Percentiles rank a stretch among this genome's conserved stretches.
phyloP scores from a whole-genome alignment of 37 sponge, comb jelly and placozoan species.

The Haliclona indistincta region DNA sequence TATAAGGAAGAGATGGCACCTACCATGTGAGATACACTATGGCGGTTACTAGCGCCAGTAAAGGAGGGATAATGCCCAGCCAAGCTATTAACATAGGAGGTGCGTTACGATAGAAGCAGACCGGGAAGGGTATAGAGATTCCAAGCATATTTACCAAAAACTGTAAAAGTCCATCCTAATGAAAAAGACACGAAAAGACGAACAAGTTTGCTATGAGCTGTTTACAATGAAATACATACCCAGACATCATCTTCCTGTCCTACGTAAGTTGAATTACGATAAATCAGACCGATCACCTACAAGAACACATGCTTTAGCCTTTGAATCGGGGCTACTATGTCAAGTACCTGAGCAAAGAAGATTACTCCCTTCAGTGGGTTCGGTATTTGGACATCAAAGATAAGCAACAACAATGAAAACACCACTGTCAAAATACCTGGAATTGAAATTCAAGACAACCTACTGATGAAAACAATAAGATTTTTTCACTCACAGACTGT shows the following conservation, averaged over 20 bases:
- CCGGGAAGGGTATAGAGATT: slow-evolving; percentile 39
- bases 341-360: slow-evolving; percentile 50
- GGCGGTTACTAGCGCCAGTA: slow-evolving; percentile 24
- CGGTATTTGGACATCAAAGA: slow-evolving; percentile 49
- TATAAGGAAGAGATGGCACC: background rate
- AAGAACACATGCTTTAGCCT: background rate
- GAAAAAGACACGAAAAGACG: background rate
- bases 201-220: background rate
- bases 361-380: slow-evolving; percentile 61
- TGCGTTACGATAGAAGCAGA: slow-evolving; percentile 12
- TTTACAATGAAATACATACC: background rate
- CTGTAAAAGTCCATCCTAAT: slow-evolving; percentile 9
- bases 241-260: background rate
- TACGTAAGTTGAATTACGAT: slow-evolving; percentile 12
- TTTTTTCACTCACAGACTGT: too few relatives aligned
- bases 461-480: background rate
- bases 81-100: slow-evolving; percentile 8
- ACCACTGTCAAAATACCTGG: slow-evolving; percentile 21
- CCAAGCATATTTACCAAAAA: slow-evolving; percentile 40
- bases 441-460: background rate
- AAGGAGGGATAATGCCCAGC: slow-evolving; percentile 33
- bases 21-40: slow-evolving; percentile 33
- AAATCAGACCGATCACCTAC: slow-evolving; percentile 33
- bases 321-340: background rate
- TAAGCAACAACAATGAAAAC: slow-evolving; percentile 23